phyloP scores from a whole-genome alignment of 2,888 invertebrate species.

The Hirtodrosophila alboralis region DNA sequence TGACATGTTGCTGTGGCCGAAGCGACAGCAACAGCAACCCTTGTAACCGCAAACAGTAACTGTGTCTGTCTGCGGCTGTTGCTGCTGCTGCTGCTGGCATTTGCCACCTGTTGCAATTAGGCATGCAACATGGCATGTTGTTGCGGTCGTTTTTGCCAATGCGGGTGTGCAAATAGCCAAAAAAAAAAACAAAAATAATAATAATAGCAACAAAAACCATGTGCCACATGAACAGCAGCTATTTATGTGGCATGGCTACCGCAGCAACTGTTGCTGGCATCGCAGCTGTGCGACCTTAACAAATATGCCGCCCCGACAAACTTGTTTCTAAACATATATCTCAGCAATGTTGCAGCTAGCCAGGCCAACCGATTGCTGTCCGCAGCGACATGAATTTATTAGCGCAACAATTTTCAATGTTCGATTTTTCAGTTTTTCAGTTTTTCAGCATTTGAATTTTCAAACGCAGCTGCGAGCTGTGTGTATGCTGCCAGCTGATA shows the following conservation, averaged over 20 bases:
- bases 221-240: conserved; percentile 78
- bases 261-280: conserved; percentile 45
- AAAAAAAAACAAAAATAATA: conserved; percentile 22
- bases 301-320: conserved; percentile 78
- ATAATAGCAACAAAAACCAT: conserved; percentile 25
- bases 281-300: conserved; percentile 82
- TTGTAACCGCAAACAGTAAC: conserved; percentile 58
- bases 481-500: conserved; percentile 54
- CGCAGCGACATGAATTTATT: conserved; percentile 70
- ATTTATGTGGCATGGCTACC: conserved; percentile 63
- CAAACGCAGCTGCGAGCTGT: conserved; percentile 43
- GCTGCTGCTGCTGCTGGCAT: conserved; percentile 62
- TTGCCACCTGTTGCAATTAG: conserved; percentile 81
- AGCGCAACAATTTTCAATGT: conserved; percentile 63
- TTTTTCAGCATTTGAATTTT: conserved; percentile 46
- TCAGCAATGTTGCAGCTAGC: conserved; percentile 52
- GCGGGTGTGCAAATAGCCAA: conserved; percentile 64
- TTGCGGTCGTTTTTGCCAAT: conserved; percentile 52
- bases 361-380: conserved; percentile 42
- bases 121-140: conserved; percentile 81
- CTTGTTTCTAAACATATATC: conserved; percentile 68
- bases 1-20: conserved; percentile 53
- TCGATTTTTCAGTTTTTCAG: conserved; percentile 29
- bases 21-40: conserved; percentile 43
- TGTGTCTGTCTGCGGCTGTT: conserved; percentile 46